Conservation (phyloP, 2,888 invertebrate species). For the Philaethria dido region DNA sequence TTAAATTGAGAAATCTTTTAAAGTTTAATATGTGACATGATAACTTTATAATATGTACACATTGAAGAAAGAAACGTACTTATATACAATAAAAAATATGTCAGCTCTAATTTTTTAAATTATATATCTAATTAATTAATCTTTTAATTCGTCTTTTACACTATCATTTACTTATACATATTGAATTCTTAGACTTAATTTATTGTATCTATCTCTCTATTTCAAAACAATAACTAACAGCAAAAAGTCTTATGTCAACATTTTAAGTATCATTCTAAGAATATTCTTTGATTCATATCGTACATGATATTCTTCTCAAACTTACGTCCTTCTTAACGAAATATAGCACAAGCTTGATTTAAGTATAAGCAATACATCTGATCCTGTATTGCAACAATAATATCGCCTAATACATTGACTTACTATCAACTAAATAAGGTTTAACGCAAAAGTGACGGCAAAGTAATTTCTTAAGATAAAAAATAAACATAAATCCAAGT, state of each 20-base stretch:
- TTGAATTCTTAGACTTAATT: neutral
- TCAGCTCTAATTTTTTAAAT: constrained; percentile 8
- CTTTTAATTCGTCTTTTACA: constrained; percentile 12
- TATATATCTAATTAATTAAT: constrained; percentile 15
- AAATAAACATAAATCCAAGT: neutral
- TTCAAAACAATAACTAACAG: neutral
- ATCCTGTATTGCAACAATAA: neutral
- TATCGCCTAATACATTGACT: neutral
- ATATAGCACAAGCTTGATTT: neutral
- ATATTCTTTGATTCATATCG: no score
- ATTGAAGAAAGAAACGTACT: neutral
- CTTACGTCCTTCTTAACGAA: neutral
- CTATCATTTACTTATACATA: constrained; percentile 10
- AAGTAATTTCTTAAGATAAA: neutral
- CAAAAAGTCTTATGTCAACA: neutral
- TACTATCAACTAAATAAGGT: neutral
- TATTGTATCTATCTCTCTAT: neutral
- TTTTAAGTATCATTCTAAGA: no score
- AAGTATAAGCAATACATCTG: no score
- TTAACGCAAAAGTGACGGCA: neutral
- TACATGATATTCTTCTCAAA: neutral
- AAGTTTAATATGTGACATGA: constrained; percentile 14
- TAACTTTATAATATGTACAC: neutral
- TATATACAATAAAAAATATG: neutral
- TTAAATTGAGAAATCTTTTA: constrained; percentile 16